A percentile compares a stretch with the other conserved stretches of the same genome.
These are phyloP conservation scores for Archegozetes longisetosus DNA, from an alignment of 1,140 invertebrate genomes.

Conservation along the genomic window DNA sequence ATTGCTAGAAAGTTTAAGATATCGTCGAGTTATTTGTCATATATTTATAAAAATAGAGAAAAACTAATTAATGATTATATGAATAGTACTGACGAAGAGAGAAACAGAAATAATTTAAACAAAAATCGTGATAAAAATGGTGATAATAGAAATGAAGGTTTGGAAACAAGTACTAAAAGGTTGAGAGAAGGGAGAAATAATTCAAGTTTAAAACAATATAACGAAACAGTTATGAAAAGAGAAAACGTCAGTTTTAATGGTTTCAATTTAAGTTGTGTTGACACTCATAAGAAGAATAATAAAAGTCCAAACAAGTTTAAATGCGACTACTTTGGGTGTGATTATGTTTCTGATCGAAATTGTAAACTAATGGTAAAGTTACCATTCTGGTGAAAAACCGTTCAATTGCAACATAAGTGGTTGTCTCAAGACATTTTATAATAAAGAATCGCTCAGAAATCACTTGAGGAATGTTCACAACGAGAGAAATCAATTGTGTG, in stretches of 20 bases:
- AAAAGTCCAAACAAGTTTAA: background rate
- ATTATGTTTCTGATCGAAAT: background rate
- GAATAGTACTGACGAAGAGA: too few species aligned
- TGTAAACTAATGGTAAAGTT: too few species aligned
- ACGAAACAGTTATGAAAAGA: background rate
- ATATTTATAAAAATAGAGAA: too few species aligned
- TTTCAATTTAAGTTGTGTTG: too few species aligned
- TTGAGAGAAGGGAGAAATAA: too few species aligned
- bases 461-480: slow-evolving; percentile 26
- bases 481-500: slow-evolving; percentile 48
- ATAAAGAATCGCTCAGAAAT: background rate
- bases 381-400: too few species aligned
- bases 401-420: background rate
- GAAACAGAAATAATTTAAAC: background rate
- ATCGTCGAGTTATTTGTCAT: too few species aligned
- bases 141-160: too few species aligned
- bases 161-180: background rate
- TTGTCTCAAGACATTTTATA: background rate
- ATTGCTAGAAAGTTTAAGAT: too few species aligned
- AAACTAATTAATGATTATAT: too few species aligned
- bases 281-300: background rate
- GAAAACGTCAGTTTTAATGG: too few species aligned
- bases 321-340: background rate
- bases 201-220: too few species aligned
- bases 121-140: background rate